Conservation (phyloP, 2,113 vertebrate genomes). For the Esox niger region DNA sequence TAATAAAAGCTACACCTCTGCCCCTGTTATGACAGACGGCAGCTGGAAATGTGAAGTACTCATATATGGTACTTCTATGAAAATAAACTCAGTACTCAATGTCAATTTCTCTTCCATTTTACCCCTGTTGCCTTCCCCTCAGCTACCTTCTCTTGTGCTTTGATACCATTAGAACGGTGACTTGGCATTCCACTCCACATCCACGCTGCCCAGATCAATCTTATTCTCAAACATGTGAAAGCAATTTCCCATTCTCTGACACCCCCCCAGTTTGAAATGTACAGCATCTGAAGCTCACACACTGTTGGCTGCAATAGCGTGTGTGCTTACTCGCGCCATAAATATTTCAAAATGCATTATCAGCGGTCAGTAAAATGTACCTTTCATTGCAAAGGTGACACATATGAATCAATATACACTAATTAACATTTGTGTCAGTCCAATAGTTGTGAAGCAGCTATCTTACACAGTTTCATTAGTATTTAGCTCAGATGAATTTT, state of each 20-base stretch:
- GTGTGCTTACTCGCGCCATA: slow-evolving; percentile 1
- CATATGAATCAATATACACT: slow-evolving; percentile 16
- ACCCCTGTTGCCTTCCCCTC: not conserved
- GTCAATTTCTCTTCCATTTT: not conserved
- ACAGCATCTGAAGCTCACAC: not conserved
- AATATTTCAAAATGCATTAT: not conserved
- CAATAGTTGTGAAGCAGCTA: slow-evolving; percentile 33
- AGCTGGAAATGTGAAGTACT: not conserved
- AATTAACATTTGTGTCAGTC: no score
- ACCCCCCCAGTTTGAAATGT: not conserved
- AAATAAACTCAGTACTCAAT: not conserved
- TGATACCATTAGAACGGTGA: slow-evolving; percentile 7
- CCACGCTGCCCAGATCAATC: not conserved
- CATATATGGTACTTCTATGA: not conserved
- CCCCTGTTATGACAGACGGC: not conserved
- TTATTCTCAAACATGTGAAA: slow-evolving; percentile 24
- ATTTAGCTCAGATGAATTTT: slow-evolving; percentile 41
- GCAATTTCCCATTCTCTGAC: slow-evolving; percentile 16
- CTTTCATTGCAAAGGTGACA: not conserved
- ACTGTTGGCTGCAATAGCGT: not conserved
- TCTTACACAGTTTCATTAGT: slow-evolving; percentile 42
- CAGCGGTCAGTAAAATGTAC: no score
- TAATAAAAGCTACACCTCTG: not conserved
- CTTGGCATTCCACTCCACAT: slow-evolving; percentile 3
- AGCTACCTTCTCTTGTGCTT: not conserved